Evolutionary conservation across 2,113 vertebrate species (phyloP).

Genomic region (Meles meles): DNA sequence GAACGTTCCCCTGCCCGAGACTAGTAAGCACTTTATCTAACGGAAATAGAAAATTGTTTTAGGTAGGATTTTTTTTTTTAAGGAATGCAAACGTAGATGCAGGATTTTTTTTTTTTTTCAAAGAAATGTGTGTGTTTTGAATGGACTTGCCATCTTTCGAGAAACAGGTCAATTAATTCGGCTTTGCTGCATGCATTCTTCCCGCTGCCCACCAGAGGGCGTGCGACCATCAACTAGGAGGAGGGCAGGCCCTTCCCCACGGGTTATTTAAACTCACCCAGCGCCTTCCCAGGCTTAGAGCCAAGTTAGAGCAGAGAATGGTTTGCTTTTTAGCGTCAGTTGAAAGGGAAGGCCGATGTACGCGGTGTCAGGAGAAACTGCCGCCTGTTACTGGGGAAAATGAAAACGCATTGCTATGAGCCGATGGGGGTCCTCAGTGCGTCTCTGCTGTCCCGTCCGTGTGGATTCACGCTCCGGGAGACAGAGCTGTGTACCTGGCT

Average conservation of each 20-base stretch:
- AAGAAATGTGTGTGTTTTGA: background rate
- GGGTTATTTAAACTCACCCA: no score
- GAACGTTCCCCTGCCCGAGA: background rate
- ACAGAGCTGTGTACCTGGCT: fast-evolving
- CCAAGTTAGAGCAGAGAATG: no score
- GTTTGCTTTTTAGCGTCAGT: background rate
- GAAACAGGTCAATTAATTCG: background rate
- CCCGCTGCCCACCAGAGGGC: constrained; percentile 54
- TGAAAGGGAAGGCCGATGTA: background rate
- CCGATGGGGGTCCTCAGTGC: background rate
- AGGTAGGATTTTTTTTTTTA: background rate
- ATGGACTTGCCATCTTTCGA: background rate
- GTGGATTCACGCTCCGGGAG: background rate
- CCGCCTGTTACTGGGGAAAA: background rate
- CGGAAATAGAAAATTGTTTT: background rate
- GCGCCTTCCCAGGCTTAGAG: background rate
- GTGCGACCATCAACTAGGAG: background rate
- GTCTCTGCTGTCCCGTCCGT: background rate
- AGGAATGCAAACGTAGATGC: background rate
- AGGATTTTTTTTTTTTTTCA: background rate
- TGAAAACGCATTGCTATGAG: background rate
- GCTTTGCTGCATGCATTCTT: constrained; percentile 33
- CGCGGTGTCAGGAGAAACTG: background rate
- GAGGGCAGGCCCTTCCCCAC: fast-evolving
- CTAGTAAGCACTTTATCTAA: background rate